A percentile compares a stretch with the other conserved stretches of the same genome.
Evolutionary conservation across 2,113 vertebrate genomes (phyloP).

Genomic region (Perognathus longimembris): DNA sequence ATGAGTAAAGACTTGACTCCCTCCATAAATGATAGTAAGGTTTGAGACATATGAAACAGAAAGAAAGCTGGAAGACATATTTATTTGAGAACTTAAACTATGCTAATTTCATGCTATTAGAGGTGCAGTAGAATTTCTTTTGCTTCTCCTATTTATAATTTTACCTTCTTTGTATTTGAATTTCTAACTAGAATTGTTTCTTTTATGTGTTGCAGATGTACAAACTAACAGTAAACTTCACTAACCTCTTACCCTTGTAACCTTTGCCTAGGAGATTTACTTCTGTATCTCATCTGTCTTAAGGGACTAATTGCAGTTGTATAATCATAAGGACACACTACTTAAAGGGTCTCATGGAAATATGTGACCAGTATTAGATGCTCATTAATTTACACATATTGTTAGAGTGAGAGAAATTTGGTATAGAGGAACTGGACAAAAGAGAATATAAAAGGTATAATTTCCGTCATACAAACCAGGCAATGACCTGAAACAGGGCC

Average conservation of each 20-base stretch:
- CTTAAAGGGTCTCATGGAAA: neutral
- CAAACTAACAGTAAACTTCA: neutral
- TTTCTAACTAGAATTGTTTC: neutral
- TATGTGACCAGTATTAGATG: neutral
- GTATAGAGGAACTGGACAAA: neutral
- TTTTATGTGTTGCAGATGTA: neutral
- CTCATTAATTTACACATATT: neutral
- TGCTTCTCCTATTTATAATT: neutral
- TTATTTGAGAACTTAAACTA: slow-evolving; percentile 19
- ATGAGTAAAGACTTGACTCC: neutral
- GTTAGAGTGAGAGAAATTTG: neutral
- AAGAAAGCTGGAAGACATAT: slow-evolving; percentile 13
- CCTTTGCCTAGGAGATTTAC: neutral
- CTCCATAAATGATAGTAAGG: neutral
- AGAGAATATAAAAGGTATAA: neutral
- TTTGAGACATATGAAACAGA: neutral
- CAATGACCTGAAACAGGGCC: neutral
- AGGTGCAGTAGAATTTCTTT: neutral
- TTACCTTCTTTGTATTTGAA: neutral
- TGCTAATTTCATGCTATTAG: neutral
- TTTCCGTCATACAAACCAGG: neutral
- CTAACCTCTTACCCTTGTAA: neutral
- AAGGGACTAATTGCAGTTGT: neutral
- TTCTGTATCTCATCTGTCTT: neutral
- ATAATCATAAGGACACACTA: slow-evolving; percentile 19